Percentiles rank a stretch among this genome's conserved stretches.
phyloP scores from a whole-genome alignment of 2,113 vertebrate genomes.

The Macrotis lagotis region DNA sequence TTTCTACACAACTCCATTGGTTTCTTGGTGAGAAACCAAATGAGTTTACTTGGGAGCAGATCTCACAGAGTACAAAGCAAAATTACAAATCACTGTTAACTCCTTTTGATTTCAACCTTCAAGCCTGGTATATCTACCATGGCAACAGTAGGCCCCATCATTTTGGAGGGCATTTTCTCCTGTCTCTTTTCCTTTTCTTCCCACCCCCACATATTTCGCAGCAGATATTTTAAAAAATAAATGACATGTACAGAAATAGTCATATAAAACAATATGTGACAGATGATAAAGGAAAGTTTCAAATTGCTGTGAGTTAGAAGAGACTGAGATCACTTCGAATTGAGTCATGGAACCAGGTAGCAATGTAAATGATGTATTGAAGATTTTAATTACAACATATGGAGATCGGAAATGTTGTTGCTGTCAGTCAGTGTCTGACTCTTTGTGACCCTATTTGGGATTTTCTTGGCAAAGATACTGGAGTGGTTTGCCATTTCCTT shows the following conservation, averaged over 20 bases:
- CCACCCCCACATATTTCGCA: background rate
- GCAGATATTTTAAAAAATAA: background rate
- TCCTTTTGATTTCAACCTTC: background rate
- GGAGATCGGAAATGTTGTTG: background rate
- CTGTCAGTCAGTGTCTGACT: background rate
- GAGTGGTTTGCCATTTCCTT: background rate
- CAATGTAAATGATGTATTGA: background rate
- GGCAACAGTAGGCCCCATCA: background rate
- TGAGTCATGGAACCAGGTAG: background rate
- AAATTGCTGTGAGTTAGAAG: background rate
- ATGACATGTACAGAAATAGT: background rate
- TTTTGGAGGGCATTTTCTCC: background rate
- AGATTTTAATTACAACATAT: background rate
- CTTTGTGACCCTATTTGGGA: background rate
- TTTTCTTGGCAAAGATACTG: background rate
- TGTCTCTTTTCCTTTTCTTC: background rate
- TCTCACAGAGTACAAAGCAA: background rate
- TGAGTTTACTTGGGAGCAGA: background rate
- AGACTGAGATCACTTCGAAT: background rate
- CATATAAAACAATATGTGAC: background rate
- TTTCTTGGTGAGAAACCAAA: background rate
- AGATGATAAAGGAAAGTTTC: background rate
- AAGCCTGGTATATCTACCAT: background rate
- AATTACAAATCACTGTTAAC: background rate
- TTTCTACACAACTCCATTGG: background rate